phyloP scores from a whole-genome alignment of 2,888 invertebrate species.

The Cordilura impudica region DNA sequence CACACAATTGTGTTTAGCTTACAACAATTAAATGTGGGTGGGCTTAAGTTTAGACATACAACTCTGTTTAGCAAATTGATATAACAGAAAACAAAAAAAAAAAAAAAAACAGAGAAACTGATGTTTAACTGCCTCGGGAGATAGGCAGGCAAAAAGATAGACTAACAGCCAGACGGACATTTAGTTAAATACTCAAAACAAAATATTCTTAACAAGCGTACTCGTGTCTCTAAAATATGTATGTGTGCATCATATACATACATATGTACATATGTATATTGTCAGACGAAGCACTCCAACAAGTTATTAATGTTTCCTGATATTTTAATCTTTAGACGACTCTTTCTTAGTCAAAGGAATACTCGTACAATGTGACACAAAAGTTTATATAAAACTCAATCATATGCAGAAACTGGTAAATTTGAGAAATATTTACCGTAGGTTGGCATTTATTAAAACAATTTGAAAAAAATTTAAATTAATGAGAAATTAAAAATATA shows the following conservation, averaged over 20 bases:
- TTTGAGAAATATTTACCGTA: neutral
- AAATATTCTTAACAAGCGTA: conserved; percentile 14
- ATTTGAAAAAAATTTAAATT: no score
- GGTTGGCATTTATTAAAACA: neutral
- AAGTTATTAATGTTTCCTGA: conserved; percentile 60
- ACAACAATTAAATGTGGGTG: conserved; percentile 56
- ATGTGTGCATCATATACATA: neutral
- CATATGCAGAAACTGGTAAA: neutral
- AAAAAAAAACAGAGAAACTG: conserved; percentile 7
- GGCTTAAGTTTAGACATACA: conserved; percentile 48
- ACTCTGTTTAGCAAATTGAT: conserved; percentile 32
- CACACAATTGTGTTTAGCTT: neutral
- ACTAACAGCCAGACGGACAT: neutral
- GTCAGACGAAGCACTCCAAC: neutral
- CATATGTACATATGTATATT: neutral
- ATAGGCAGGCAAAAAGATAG: conserved; percentile 26
- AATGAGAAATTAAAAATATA: no score
- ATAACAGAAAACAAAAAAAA: conserved; percentile 16
- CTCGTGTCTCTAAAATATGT: neutral
- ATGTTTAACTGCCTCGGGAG: conserved; percentile 28
- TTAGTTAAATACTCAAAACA: neutral
- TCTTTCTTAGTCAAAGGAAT: neutral
- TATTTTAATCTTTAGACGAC: conserved; percentile 6
- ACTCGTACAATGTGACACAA: conserved; percentile 1
- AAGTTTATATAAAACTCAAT: conserved; percentile 2